Conservation (phyloP, 2,888 invertebrate genomes). For the Xanthorhoe spadicearia region DNA sequence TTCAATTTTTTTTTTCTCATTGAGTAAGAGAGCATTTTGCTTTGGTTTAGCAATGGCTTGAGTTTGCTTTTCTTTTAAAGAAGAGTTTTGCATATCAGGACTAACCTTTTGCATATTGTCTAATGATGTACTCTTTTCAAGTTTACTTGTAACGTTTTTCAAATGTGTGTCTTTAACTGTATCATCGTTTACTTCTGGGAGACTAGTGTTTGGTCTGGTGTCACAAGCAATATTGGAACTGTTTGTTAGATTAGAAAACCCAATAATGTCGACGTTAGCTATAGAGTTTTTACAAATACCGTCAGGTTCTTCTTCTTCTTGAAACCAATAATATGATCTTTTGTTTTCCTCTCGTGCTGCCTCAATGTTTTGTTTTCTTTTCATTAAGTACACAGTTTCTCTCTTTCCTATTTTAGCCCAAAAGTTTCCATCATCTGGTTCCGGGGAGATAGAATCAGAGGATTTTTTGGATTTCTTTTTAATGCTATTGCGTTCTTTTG, state of each 20-base stretch:
- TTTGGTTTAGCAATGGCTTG: conserved; percentile 6
- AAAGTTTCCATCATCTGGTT: conserved; percentile 84
- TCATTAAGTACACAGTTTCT: conserved; percentile 86
- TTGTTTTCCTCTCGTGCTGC: conserved; percentile 71
- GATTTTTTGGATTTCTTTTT: conserved; percentile 51
- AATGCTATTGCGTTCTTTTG: conserved; percentile 52
- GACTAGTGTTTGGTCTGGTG: neutral
- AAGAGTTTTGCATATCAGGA: conserved; percentile 21
- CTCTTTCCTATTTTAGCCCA: conserved; percentile 87
- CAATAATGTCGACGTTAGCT: conserved; percentile 6
- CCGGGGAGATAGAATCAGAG: conserved; percentile 61
- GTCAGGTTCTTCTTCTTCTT: conserved; percentile 57
- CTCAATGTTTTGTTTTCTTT: conserved; percentile 81
- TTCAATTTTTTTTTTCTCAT: conserved; percentile 24
- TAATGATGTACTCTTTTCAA: conserved; percentile 30
- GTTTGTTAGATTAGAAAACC: neutral
- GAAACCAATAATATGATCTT: conserved; percentile 71
- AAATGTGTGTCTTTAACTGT: conserved; percentile 16
- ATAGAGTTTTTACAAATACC: conserved; percentile 3
- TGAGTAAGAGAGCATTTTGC: conserved; percentile 5
- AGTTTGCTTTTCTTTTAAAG: conserved; percentile 24
- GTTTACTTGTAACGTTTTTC: conserved; percentile 9
- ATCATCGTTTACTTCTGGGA: conserved; percentile 2
- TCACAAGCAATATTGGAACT: neutral
- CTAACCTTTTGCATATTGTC: conserved; percentile 9